Base-by-base conservation (phyloP, 1,140 invertebrate genomes). In the Lepidurus apus region DNA sequence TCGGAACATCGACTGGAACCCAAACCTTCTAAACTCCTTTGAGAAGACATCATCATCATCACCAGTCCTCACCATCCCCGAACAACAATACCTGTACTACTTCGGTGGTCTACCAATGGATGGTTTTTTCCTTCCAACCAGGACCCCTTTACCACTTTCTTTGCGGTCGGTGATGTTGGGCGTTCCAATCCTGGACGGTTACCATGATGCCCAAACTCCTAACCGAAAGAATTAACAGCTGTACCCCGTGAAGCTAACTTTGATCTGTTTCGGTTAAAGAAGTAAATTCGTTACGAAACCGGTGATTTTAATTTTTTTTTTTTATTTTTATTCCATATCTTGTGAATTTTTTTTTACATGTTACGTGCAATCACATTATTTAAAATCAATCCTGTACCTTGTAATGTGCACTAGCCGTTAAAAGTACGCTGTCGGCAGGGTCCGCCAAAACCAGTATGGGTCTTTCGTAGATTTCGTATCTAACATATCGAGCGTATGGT, bases 151-250 rank as follows among this genome's bases (percentile, higher is more conserved):
- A 24, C 78, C 78, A 21, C 43, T 47, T 7, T 79, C 78, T 45
- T 42, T 79, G 26, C 73, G 75, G 17, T 43, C 73, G 74, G 74
- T 74, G 11, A 6, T 74, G 42, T 74, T 24, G 43, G 78, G 78
- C 7, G 13, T 75, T 10, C 65, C 26, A 2, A 21, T 43, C n/a
- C 24, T 75, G 13, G 78, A 79, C 24, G 78, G 78, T 24, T 47
- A 74, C 17, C 78, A 75, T 74, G 73, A 79, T 45, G 78, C 73
- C 65, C 78, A 79, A 34, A 45, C 34, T 17, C 78, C 78, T 43
- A 74, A 42, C 43, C 42, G 42, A 43, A 11, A 47, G 24, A 42
- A 26, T 47, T 42, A 43, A 44, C 21, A 10, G 21, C 43, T 34
- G 6, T 13, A 11, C 17, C 4, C n/a, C 21, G 17, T 65, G 17